phyloP scores from a whole-genome alignment of 1,140 invertebrate species.

The Drosophila repleta region DNA sequence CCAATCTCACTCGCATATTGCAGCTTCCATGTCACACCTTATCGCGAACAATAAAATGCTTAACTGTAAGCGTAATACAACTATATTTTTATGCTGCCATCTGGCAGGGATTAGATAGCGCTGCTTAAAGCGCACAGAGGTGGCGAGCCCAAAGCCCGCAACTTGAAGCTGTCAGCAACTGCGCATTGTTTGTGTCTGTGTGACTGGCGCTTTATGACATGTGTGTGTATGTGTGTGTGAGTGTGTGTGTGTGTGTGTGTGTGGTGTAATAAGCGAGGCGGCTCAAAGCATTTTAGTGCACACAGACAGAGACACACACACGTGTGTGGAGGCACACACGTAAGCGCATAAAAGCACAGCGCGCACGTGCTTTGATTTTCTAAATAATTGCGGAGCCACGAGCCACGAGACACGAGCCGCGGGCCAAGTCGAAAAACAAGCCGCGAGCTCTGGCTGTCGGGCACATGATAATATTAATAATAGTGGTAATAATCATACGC shows the following conservation, averaged over 20 bases:
- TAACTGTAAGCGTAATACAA: constrained; percentile 22
- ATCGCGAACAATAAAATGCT: constrained; percentile 22
- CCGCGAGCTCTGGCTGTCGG: constrained; percentile 46
- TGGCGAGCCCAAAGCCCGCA: constrained; percentile 15
- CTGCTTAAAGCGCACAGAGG: constrained; percentile 1
- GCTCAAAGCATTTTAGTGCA: constrained; percentile 73
- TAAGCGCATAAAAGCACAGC: constrained; percentile 79
- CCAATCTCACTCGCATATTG: not conserved
- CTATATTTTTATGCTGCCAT: constrained; percentile 24
- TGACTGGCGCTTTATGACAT: constrained; percentile 1
- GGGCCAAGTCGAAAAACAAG: constrained; percentile 27
- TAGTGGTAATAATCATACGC: constrained; percentile 82
- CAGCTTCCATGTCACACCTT: not conserved
- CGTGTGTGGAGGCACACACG: constrained; percentile 20
- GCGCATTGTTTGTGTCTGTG: constrained; percentile 18
- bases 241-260: constrained; percentile 28
- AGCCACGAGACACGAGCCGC: not conserved
- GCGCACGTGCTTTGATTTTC: constrained; percentile 77
- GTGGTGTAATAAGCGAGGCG: constrained; percentile 69
- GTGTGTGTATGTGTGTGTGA: constrained; percentile 34
- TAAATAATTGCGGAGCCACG: constrained; percentile 71
- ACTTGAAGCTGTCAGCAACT: constrained; percentile 59
- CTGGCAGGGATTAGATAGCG: not conserved
- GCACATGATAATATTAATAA: constrained; percentile 82
- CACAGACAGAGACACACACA: constrained; percentile 30